phyloP scores from a whole-genome alignment of 30 jellyfish, hydroid and myxozoan species.

The Turritopsis rubra region DNA sequence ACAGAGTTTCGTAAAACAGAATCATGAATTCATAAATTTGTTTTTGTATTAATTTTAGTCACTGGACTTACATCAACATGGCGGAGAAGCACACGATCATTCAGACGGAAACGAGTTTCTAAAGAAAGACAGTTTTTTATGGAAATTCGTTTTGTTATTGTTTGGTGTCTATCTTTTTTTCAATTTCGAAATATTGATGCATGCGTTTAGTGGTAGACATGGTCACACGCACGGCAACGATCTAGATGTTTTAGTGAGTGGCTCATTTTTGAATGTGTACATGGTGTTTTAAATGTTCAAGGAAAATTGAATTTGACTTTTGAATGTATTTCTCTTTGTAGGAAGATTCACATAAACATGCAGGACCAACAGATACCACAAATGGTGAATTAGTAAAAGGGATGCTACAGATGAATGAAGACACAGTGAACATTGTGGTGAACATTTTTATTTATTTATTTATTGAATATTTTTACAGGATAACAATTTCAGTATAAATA shows the following conservation, averaged over 20 bases:
- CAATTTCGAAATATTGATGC: constrained; percentile 66
- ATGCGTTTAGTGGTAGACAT: constrained; percentile 29
- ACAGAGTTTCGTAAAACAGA: too few species aligned
- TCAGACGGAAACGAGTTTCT: constrained; percentile 20
- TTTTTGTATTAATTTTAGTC: constrained; percentile 29
- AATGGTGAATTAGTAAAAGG: constrained; percentile 34
- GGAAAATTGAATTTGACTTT: too few species aligned
- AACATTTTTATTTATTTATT: constrained; percentile 7
- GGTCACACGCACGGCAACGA: constrained; percentile 23
- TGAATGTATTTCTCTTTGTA: constrained; percentile 5
- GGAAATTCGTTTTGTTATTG: constrained; percentile 59
- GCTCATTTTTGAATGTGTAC: not conserved
- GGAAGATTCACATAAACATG: constrained; percentile 75
- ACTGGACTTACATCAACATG: constrained; percentile 56
- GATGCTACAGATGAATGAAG: constrained; percentile 41
- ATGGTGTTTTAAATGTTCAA: not conserved
- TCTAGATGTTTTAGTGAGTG: not conserved
- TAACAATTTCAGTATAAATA: too few species aligned
- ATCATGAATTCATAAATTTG: too few species aligned
- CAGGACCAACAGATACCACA: constrained; percentile 48
- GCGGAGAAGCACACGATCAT: constrained; percentile 37
- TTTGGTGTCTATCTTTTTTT: constrained; percentile 65
- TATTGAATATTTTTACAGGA: too few species aligned
- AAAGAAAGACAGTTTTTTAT: constrained; percentile 36
- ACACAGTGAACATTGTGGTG: constrained; percentile 12